Evolutionary conservation across 2,888 invertebrate species (phyloP).

Genomic region (Zelleria hepariella): DNA sequence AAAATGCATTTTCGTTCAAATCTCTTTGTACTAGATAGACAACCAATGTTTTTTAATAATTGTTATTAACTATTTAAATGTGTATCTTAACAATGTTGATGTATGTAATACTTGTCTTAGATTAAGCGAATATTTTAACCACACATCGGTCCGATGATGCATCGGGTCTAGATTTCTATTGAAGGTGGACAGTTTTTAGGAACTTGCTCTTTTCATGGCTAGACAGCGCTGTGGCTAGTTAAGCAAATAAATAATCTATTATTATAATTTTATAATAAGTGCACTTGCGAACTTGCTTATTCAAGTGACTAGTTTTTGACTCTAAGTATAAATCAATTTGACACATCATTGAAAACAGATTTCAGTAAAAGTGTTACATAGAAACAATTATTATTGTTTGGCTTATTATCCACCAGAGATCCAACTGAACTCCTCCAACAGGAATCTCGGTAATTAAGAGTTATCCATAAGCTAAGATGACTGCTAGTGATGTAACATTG

Average conservation of each 20-base stretch:
- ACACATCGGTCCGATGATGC: neutral
- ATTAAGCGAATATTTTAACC: neutral
- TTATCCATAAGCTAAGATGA: too few species aligned
- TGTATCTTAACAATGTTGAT: constrained; percentile 5
- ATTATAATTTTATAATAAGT: neutral
- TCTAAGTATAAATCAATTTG: too few species aligned
- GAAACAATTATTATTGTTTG: too few species aligned
- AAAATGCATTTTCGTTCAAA: neutral
- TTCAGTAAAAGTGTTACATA: too few species aligned
- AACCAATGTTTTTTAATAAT: constrained; percentile 5
- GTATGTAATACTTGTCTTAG: neutral
- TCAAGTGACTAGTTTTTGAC: too few species aligned
- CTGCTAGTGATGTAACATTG: too few species aligned
- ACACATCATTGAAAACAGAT: too few species aligned
- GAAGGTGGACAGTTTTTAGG: neutral
- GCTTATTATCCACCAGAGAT: too few species aligned
- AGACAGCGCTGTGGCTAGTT: neutral
- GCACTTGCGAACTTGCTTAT: too few species aligned
- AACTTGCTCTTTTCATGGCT: neutral
- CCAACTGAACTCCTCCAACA: too few species aligned
- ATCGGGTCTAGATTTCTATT: neutral
- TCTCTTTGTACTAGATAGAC: constrained; percentile 5
- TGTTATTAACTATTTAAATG: constrained; percentile 5
- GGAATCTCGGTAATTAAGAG: too few species aligned
- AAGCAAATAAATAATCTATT: neutral